A percentile compares a stretch with the other conserved stretches of the same genome.
phyloP scores from a whole-genome alignment of 2,113 vertebrate species.

The Accipiter cooperii region DNA sequence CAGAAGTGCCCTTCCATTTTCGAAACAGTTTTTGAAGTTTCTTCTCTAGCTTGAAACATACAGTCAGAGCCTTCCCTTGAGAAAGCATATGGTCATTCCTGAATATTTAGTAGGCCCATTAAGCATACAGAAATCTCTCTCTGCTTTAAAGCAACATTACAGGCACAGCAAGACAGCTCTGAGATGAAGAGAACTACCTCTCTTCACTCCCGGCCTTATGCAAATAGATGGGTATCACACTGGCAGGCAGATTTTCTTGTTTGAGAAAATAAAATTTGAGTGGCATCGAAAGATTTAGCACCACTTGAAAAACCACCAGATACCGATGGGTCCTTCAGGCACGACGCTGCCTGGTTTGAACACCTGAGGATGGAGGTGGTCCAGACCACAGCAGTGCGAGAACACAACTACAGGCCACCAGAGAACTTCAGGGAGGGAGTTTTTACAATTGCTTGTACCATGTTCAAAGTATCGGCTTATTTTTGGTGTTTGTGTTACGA shows the following conservation, averaged over 20 bases:
- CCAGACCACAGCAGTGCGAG: rapidly evolving
- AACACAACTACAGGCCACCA: background rate
- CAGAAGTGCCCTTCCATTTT: background rate
- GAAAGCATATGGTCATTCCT: background rate
- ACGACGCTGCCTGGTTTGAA: rapidly evolving
- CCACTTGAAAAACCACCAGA: background rate
- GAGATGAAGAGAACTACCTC: background rate
- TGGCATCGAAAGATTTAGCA: background rate
- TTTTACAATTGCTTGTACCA: background rate
- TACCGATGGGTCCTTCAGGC: background rate
- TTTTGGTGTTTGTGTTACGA: background rate
- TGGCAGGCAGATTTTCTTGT: background rate
- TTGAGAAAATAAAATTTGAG: background rate
- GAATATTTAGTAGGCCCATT: background rate
- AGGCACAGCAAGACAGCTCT: background rate
- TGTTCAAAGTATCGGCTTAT: background rate
- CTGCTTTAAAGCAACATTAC: background rate
- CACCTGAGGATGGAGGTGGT: background rate
- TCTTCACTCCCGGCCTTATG: background rate
- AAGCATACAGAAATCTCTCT: background rate
- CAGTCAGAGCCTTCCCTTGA: background rate
- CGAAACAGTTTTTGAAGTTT: background rate
- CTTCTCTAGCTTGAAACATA: background rate
- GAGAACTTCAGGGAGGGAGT: rapidly evolving
- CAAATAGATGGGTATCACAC: background rate